Base-by-base conservation (phyloP, 2,797 vertebrate species). In the Cygnus olor region DNA sequence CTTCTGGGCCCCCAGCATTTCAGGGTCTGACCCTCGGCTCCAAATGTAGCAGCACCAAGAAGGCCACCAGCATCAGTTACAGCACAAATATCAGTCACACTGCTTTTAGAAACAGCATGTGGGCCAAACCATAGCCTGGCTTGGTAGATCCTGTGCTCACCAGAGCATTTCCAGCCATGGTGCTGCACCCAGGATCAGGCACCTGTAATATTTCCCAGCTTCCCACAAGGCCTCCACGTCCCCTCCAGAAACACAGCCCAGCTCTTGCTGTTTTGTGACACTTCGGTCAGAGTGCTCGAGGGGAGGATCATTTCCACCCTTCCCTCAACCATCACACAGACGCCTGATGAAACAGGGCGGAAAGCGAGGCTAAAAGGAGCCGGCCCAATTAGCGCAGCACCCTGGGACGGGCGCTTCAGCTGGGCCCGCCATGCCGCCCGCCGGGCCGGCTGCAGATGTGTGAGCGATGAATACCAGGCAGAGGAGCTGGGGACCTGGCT, bases 311-410 rank as follows among this genome's bases (percentile, higher is more conserved):
- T 92, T 95, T 92, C 82, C 73, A 81, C 27, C 11, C 3, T 73
- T 72, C 3, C 51, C 70, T 92, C 82, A 54, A 83, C 44, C 44
- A 47, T 70, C 38, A 71, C 61, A 72, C 13, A 86, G 91, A 64
- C 24, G 72, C 91, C 51, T 85, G 90, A 85, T 65, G 79, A 85
- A 84, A 70, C 42, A 24, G 11, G 4, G 84, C 87, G 76, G 86
- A 91, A 93, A 94, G 65, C 36, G 12, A 64, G 11, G 63, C 44
- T 78, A 64, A 74, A 1, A 0, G 51, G 58, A 82, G 60, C 90
- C 30, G 56, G 82, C 51, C 80, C 91, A 96, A 94, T 88, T 91
- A 97, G 93, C 1, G 18, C 74, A 92, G 92, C 88, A 91, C 86
- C 89, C 89, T 85, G 92, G 82, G 87, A 89, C 87, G 82, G 87